These are phyloP conservation scores for Loxodonta africana DNA, from an alignment of 2,113 vertebrate genomes.

Conservation along the genomic window DNA sequence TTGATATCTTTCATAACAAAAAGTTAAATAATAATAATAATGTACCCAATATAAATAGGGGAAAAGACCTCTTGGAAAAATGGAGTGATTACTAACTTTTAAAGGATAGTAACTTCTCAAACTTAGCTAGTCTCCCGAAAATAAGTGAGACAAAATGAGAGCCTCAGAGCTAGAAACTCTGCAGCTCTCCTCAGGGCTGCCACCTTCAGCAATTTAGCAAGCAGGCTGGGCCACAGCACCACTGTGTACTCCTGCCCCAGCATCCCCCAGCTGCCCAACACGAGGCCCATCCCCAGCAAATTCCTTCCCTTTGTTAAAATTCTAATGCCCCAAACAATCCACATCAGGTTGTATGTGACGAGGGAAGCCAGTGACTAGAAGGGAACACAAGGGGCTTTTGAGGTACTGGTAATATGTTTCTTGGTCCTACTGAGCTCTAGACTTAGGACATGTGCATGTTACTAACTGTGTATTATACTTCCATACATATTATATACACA, in stretches of 20 bases:
- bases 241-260: not conserved
- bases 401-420: not conserved
- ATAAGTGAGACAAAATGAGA: not conserved
- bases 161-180: not conserved
- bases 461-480: not conserved
- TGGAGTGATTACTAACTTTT: constrained; percentile 22
- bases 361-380: not conserved
- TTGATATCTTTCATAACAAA: not conserved
- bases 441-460: not conserved
- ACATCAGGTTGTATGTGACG: not conserved
- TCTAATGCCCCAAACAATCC: not conserved
- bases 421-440: not conserved
- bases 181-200: not conserved
- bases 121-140: not conserved
- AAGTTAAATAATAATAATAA: constrained; percentile 24
- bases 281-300: not conserved
- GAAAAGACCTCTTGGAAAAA: constrained; percentile 28
- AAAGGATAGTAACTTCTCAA: not conserved
- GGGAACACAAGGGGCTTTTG: not conserved
- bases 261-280: not conserved
- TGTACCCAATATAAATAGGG: not conserved
- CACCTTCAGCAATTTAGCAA: not conserved
- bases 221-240: not conserved
- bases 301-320: not conserved
- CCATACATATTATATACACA: too few relatives aligned